Conservation (phyloP, 2,113 vertebrate genomes). For the Ctenodactylus gundi region DNA sequence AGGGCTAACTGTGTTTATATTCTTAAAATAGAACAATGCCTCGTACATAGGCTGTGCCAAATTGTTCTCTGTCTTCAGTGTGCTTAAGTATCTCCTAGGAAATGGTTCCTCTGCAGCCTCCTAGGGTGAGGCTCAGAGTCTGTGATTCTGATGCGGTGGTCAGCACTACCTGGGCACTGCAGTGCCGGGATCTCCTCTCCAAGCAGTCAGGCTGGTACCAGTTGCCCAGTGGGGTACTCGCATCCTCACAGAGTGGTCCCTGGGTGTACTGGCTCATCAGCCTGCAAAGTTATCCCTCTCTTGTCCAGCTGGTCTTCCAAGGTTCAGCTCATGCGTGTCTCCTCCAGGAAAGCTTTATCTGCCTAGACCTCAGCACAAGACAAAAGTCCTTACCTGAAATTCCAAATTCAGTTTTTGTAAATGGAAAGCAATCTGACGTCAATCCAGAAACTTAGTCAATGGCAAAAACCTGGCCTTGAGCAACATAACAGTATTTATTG, state of each 20-base stretch:
- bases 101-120: no score
- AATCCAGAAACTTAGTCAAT: background rate
- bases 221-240: background rate
- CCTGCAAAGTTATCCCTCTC: background rate
- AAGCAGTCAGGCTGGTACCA: no score
- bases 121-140: background rate
- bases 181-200: accelerated
- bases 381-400: background rate
- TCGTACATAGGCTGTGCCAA: background rate
- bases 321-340: background rate
- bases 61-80: background rate
- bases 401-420: background rate
- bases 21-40: background rate
- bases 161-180: no score
- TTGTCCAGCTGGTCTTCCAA: background rate
- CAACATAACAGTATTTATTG: background rate
- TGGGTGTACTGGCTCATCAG: background rate
- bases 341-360: background rate
- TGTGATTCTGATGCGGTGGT: background rate
- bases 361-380: background rate
- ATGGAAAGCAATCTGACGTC: background rate
- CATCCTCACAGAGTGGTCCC: background rate
- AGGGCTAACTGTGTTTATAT: background rate
- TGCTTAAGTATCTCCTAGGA: background rate
- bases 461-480: background rate